Evolutionary conservation across 2,888 invertebrate species (phyloP).

Genomic region (Heliconius cydno): DNA sequence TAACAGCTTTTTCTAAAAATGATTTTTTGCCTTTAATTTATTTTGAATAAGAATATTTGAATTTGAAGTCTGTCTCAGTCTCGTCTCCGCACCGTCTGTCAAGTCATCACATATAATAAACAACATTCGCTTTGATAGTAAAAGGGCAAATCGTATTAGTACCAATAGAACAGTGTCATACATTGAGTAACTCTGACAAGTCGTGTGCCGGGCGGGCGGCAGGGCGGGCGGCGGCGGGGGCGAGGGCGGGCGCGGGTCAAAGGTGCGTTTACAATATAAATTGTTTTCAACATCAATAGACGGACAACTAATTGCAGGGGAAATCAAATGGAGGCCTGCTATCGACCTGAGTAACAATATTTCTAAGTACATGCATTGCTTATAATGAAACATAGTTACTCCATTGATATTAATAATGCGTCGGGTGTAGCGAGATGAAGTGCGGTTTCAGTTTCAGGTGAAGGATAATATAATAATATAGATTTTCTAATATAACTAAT

Average conservation of each 20-base stretch:
- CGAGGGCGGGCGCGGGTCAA: conserved; percentile 7
- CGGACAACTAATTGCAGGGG: conserved; percentile 8
- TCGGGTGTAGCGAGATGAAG: too few species aligned
- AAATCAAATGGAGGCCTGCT: neutral
- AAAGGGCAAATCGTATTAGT: conserved; percentile 2
- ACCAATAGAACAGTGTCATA: conserved; percentile 1
- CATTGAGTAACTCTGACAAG: conserved; percentile 18
- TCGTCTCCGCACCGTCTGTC: neutral
- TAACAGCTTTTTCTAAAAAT: too few species aligned
- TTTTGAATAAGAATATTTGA: too few species aligned
- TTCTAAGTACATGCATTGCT: too few species aligned
- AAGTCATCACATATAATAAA: neutral
- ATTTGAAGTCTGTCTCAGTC: neutral
- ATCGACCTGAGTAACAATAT: neutral
- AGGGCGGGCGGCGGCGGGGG: neutral
- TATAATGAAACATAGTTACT: too few species aligned
- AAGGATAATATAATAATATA: too few species aligned
- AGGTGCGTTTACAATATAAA: conserved; percentile 34
- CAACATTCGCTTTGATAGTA: neutral
- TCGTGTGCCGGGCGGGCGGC: conserved; percentile 23
- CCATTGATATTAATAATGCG: too few species aligned
- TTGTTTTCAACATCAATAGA: conserved; percentile 38
- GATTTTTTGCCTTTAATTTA: too few species aligned
- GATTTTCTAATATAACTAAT: too few species aligned
- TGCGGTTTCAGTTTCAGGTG: too few species aligned